Conservation (phyloP, 2,888 invertebrate species). For the Eristalis pertinax region DNA sequence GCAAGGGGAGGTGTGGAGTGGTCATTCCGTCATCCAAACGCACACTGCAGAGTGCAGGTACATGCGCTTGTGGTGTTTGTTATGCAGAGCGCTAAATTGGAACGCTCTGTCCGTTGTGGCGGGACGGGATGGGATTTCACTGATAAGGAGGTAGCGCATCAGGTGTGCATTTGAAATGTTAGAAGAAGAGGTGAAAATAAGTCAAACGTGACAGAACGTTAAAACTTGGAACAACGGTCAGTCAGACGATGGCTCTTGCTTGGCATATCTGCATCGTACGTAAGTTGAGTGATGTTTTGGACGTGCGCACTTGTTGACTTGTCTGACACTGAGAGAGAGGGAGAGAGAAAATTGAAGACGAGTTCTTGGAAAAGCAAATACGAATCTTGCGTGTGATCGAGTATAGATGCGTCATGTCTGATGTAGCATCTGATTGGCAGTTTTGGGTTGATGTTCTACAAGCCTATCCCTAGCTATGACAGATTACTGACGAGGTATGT, state of each 20-base stretch:
- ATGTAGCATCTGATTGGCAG: neutral
- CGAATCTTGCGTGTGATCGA: neutral
- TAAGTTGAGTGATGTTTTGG: neutral
- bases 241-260: neutral
- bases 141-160: slow-evolving; percentile 61
- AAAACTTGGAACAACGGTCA: slow-evolving; percentile 27
- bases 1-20: slow-evolving; percentile 35
- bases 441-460: neutral
- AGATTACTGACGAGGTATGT: neutral
- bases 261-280: neutral
- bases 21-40: slow-evolving; percentile 25
- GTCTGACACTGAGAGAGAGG: slow-evolving; percentile 36
- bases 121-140: slow-evolving; percentile 24
- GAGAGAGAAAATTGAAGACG: neutral
- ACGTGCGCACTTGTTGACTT: slow-evolving; percentile 48
- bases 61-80: slow-evolving; percentile 55
- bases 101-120: slow-evolving; percentile 34
- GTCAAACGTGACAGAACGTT: slow-evolving; percentile 66
- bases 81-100: slow-evolving; percentile 59
- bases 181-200: slow-evolving; percentile 65
- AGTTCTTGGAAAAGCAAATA: slow-evolving; percentile 39
- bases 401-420: neutral
- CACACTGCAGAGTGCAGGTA: neutral
- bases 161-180: slow-evolving; percentile 61
- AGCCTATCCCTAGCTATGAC: neutral